phyloP scores from a whole-genome alignment of 37 sponge, comb jelly and placozoan species.

The Mnemiopsis leidyi region DNA sequence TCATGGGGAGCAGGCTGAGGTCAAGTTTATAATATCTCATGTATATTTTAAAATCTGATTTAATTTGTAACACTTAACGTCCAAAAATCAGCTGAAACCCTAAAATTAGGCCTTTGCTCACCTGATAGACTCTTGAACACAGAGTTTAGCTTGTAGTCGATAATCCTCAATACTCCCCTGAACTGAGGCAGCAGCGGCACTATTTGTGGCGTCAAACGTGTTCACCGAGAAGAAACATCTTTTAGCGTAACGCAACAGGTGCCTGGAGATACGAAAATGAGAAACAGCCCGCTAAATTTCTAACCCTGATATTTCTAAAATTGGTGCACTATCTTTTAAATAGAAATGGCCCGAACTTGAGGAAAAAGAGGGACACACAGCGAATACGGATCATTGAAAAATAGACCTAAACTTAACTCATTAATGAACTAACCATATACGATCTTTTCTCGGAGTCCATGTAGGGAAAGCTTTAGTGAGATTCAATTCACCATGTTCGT shows the following conservation, averaged over 20 bases:
- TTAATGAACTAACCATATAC: constrained; percentile 39
- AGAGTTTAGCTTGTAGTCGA: not conserved
- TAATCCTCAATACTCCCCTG: constrained; percentile 34
- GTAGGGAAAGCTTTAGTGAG: constrained; percentile 57
- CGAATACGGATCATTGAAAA: too few relatives aligned
- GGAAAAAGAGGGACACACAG: too few relatives aligned
- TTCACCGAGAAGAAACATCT: constrained; percentile 59
- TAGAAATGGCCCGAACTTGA: too few relatives aligned
- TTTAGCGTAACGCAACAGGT: constrained; percentile 38
- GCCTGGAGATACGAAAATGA: constrained; percentile 33
- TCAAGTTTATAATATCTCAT: not conserved
- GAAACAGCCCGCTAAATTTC: too few relatives aligned
- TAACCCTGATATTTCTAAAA: too few relatives aligned
- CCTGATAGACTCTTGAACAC: constrained; percentile 45
- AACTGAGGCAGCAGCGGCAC: constrained; percentile 8
- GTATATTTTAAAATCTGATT: too few relatives aligned
- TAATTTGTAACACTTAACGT: too few relatives aligned
- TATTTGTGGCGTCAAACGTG: constrained; percentile 44
- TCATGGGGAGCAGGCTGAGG: not conserved
- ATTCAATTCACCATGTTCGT: constrained; percentile 33
- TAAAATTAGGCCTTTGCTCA: not conserved
- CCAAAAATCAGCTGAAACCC: not conserved
- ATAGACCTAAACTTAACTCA: not conserved
- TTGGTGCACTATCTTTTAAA: too few relatives aligned
- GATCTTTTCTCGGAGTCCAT: constrained; percentile 48